A percentile compares a stretch with the other conserved stretches of the same genome.
Evolutionary conservation across 2,888 invertebrate species (phyloP).

Genomic region (Dolomedes plantarius): DNA sequence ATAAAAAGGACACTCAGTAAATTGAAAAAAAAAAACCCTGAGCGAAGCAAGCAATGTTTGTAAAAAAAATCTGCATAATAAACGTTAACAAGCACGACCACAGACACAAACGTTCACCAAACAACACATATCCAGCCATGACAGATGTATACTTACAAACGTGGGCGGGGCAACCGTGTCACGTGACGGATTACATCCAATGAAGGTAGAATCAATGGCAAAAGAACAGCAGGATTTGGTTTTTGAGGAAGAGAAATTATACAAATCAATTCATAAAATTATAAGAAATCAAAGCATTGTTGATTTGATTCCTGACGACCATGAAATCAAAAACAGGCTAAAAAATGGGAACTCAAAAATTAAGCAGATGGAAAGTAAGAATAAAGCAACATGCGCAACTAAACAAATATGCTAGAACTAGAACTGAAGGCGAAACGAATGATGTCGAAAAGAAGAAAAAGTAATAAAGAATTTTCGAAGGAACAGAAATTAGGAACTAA

Average conservation of each 20-base stretch:
- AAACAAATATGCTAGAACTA: constrained; percentile 25
- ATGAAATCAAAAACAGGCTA: constrained; percentile 46
- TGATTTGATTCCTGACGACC: constrained; percentile 39
- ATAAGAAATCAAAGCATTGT: constrained; percentile 68
- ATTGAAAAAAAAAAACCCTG: constrained; percentile 22
- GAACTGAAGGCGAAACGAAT: constrained; percentile 25
- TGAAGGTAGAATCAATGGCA: constrained; percentile 62
- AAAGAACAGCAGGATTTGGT: constrained; percentile 66
- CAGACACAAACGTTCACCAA: constrained; percentile 55
- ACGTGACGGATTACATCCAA: constrained; percentile 52
- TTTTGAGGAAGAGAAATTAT: constrained; percentile 62
- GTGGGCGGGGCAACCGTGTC: constrained; percentile 31
- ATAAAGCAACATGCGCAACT: constrained; percentile 45
- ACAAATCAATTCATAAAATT: constrained; percentile 69
- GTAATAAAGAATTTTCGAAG: too few relatives aligned
- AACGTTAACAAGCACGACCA: constrained; percentile 53
- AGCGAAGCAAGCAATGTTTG: constrained; percentile 54
- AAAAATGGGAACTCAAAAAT: constrained; percentile 20
- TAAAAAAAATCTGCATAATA: neutral
- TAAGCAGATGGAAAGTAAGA: constrained; percentile 5
- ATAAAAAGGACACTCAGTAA: constrained; percentile 12
- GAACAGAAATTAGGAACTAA: neutral
- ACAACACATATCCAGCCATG: constrained; percentile 41
- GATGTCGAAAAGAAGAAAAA: neutral
- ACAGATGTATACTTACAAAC: constrained; percentile 55